phyloP scores from a whole-genome alignment of 2,888 invertebrate genomes.

The Pilophorus perplexus region DNA sequence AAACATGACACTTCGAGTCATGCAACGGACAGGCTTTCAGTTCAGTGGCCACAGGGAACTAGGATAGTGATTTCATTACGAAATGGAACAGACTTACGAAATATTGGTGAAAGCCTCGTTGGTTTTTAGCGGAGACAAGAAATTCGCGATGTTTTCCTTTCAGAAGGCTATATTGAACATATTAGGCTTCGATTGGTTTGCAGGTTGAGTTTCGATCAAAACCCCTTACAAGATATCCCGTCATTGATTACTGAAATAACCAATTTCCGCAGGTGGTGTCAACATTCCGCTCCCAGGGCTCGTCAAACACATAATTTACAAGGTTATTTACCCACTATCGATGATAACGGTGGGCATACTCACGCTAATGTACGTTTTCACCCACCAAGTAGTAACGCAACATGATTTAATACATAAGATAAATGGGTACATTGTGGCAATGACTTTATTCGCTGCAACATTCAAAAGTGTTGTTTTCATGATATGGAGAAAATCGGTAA shows the following conservation, averaged over 20 bases:
- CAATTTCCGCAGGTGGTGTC: slow-evolving; percentile 11
- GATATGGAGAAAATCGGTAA: not conserved
- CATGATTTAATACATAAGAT: slow-evolving; percentile 7
- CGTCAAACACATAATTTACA: slow-evolving; percentile 21
- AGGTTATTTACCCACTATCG: not conserved
- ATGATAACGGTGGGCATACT: not conserved
- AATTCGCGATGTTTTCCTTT: slow-evolving; percentile 14
- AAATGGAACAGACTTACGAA: too few relatives aligned
- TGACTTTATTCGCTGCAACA: slow-evolving; percentile 29
- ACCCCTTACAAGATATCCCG: too few relatives aligned
- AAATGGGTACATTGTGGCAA: slow-evolving; percentile 25
- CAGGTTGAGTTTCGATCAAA: too few relatives aligned
- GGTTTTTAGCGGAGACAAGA: slow-evolving; percentile 22
- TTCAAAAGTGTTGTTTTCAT: slow-evolving; percentile 3
- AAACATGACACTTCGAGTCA: not conserved
- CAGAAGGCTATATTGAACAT: slow-evolving; percentile 29
- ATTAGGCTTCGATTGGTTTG: slow-evolving; percentile 30
- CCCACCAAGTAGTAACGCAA: not conserved
- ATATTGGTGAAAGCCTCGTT: too few relatives aligned
- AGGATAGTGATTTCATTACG: too few relatives aligned
- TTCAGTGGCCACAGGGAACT: too few relatives aligned
- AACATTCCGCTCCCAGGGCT: slow-evolving; percentile 7
- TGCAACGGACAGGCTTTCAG: too few relatives aligned
- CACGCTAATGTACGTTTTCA: not conserved
- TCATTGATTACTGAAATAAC: too few relatives aligned